Conservation (phyloP, 2,888 invertebrate genomes). For the Platycheirus albimanus region DNA sequence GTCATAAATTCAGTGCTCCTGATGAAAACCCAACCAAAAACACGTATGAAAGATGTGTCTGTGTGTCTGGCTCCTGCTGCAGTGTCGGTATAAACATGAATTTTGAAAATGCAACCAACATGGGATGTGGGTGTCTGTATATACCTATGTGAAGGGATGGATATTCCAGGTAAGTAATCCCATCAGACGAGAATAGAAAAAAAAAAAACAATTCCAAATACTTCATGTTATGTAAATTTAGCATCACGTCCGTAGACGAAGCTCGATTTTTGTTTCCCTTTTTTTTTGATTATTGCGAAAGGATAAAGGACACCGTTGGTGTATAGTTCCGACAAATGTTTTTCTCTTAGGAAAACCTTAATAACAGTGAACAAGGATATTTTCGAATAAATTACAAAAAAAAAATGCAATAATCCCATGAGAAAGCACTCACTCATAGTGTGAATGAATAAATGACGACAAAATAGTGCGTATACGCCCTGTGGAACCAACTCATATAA, state of each 20-base stretch:
- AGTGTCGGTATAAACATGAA: slow-evolving; percentile 35
- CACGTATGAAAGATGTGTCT: slow-evolving; percentile 30
- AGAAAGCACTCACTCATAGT: slow-evolving; percentile 27
- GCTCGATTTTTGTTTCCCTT: neutral
- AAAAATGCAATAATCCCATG: slow-evolving; percentile 24
- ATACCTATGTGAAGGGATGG: neutral
- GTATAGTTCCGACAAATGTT: neutral
- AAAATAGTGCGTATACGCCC: slow-evolving; percentile 61
- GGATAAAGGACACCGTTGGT: neutral
- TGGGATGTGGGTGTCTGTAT: neutral
- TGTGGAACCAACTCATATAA: neutral
- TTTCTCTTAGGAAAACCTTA: neutral
- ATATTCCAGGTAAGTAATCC: slow-evolving; percentile 58
- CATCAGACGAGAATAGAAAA: slow-evolving; percentile 20
- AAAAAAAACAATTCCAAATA: slow-evolving; percentile 25
- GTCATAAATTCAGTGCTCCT: slow-evolving; percentile 58
- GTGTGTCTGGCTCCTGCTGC: slow-evolving; percentile 11
- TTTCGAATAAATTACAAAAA: neutral
- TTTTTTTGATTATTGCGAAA: neutral
- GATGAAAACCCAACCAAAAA: slow-evolving; percentile 41
- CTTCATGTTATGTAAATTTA: slow-evolving; percentile 64
- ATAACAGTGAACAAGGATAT: neutral
- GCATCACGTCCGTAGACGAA: slow-evolving; percentile 49
- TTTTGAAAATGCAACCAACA: slow-evolving; percentile 30
- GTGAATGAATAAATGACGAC: neutral